Conservation (phyloP, 1,140 invertebrate species). For the Agrilus planipennis region DNA sequence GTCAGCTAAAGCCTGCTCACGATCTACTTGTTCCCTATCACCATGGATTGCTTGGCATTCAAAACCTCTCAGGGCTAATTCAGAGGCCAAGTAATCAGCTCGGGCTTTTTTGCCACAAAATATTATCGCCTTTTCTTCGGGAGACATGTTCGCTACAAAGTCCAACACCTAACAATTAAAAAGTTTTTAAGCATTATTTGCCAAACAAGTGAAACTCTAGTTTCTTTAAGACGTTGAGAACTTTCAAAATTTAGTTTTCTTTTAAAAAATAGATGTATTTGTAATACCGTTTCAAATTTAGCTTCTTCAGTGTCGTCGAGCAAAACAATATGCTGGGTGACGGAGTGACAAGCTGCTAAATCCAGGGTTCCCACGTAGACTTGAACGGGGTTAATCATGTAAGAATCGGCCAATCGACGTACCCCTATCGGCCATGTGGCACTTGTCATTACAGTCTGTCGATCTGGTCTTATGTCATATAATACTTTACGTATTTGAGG, state of each 20-base stretch:
- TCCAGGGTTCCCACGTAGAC: conserved; percentile 82
- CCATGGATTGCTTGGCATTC: conserved; percentile 73
- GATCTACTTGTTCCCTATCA: conserved; percentile 73
- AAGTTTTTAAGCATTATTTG: not conserved
- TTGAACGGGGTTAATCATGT: conserved; percentile 80
- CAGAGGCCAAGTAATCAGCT: conserved; percentile 69
- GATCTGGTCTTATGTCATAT: conserved; percentile 25
- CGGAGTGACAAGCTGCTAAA: conserved; percentile 70
- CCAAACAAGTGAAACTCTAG: not conserved
- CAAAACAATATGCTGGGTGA: conserved; percentile 63
- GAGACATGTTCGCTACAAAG: conserved; percentile 21
- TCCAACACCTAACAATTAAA: conserved; percentile 25
- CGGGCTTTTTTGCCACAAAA: conserved; percentile 77
- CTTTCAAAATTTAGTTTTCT: too few relatives aligned
- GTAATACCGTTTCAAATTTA: conserved; percentile 45
- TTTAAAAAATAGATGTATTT: too few relatives aligned
- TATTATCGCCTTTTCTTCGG: conserved; percentile 55
- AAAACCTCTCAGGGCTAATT: conserved; percentile 56
- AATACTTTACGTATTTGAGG: conserved; percentile 65
- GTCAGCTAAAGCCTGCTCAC: conserved; percentile 74
- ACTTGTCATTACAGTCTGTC: conserved; percentile 39
- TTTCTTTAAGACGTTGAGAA: not conserved
- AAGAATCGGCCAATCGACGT: conserved; percentile 64
- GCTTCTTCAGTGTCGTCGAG: conserved; percentile 52
- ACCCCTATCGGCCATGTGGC: conserved; percentile 85